Base-by-base conservation (phyloP, 2,888 invertebrate species). In the Helicoverpa assulta region DNA sequence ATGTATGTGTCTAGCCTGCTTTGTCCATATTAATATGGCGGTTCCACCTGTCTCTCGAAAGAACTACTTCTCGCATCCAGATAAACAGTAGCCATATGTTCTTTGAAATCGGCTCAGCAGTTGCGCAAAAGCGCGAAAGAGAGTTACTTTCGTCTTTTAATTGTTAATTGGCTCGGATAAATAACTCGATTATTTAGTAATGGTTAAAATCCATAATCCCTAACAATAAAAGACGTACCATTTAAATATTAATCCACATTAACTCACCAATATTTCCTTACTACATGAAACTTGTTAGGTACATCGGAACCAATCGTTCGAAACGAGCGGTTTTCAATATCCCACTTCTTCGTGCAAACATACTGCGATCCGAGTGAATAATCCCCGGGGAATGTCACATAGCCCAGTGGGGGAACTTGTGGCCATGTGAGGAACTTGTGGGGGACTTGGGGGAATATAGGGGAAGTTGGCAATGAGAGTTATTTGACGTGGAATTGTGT, bases 401-500 rank as follows among this genome's bases (percentile, higher is more conserved):
- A 63, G 50, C 59, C 29, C 33, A 43, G 62, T 62, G 52, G 10
- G 73, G 69, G 60, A 55, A 63, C 61, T 75, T 80, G 51, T n/a
- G 51, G 55, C 37, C 40, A 29, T 59, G 59, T 52, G 61, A 33
- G 53, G 62, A 73, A 74, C 56, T 72, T 61, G 40, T 33, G 37
- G 57, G 57, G 66, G 61, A 33, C 10, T 33, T 33, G 33, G 33
- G 33, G 33, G 33, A 33, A 33, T 8, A 33, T 33, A n/a, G 57
- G 55, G 66, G 61, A 67, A 59, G 67, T 59, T 55, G 64, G 57
- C 26, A 53, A 40, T 73, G 78, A 52, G 78, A 79, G 78, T 78
- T 81, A 79, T 79, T 61, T 70, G 81, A 78, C 65, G 59, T 60
- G 67, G 66, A 57, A 80, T 76, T 80, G 72, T 63, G 66, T 40